phyloP scores from a whole-genome alignment of 2,797 vertebrate genomes.

The Coreius guichenoti region DNA sequence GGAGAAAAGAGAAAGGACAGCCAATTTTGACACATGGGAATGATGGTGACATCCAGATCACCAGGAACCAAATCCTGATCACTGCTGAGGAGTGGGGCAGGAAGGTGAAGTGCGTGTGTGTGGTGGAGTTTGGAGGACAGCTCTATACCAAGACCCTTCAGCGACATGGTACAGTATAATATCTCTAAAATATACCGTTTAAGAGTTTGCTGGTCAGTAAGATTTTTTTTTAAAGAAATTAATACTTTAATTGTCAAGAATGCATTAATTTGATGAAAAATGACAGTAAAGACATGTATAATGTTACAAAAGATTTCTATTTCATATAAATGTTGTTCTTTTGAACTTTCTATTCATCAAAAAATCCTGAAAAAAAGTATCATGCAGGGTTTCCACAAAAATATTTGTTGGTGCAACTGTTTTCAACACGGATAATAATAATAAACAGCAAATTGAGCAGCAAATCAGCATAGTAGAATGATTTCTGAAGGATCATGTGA shows the following conservation, averaged over 20 bases:
- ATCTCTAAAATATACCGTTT: background rate
- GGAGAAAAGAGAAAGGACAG: slow-evolving; percentile 45
- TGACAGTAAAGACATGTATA: background rate
- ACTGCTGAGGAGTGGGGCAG: slow-evolving; percentile 47
- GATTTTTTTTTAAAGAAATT: no score
- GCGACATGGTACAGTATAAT: slow-evolving; percentile 15
- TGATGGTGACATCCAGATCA: background rate
- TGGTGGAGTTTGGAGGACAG: slow-evolving; percentile 46
- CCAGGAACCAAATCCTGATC: slow-evolving; percentile 50
- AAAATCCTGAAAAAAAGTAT: no score
- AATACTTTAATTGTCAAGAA: background rate
- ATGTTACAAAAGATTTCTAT: background rate
- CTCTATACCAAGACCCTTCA: slow-evolving; percentile 41
- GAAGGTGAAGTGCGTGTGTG: slow-evolving; percentile 34
- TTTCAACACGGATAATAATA: background rate
- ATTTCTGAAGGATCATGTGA: background rate
- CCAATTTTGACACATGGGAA: slow-evolving; percentile 9
- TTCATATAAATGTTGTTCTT: background rate
- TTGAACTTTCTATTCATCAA: background rate
- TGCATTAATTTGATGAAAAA: background rate
- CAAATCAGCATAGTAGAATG: background rate
- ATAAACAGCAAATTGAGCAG: background rate
- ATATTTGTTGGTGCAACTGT: background rate
- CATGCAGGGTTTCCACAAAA: no score
- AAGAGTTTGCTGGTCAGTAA: background rate